These are phyloP conservation scores for Dorcus hopei DNA, from an alignment of 2,888 invertebrate genomes.

Conservation along the genomic window DNA sequence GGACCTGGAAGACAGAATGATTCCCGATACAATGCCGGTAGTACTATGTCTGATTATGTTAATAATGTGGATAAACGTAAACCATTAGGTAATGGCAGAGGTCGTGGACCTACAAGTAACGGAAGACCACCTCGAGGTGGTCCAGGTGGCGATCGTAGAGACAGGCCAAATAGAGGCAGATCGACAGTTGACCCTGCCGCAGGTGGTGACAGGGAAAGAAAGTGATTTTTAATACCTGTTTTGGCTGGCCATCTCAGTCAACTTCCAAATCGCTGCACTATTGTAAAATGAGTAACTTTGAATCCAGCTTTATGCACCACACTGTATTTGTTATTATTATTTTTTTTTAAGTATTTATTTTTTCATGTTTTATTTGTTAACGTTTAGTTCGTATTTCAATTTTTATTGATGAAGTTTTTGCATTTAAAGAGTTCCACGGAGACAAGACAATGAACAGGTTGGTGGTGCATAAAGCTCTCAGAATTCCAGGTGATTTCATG, in stretches of 20 bases:
- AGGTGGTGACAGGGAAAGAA: conserved; percentile 43
- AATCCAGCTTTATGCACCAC: conserved; percentile 41
- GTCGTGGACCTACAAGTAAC: conserved; percentile 39
- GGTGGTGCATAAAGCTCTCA: conserved; percentile 35
- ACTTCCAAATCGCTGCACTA: conserved; percentile 34
- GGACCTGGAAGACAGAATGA: conserved; percentile 42
- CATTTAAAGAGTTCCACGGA: not conserved
- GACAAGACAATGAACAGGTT: not conserved
- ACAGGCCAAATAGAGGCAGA: conserved; percentile 37
- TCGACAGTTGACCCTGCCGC: conserved; percentile 40
- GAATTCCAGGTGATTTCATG: conserved; percentile 31
- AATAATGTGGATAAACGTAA: conserved; percentile 48
- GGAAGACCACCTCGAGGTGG: conserved; percentile 46
- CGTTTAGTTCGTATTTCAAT: not conserved
- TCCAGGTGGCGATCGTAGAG: conserved; percentile 38
- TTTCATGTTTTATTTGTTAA: not conserved
- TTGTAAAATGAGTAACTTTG: conserved; percentile 30
- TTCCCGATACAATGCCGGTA: conserved; percentile 55
- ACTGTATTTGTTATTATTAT: not conserved
- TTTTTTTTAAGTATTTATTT: not conserved
- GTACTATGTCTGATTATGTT: conserved; percentile 49
- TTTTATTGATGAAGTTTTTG: not conserved
- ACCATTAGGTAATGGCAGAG: conserved; percentile 34
- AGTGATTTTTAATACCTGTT: conserved; percentile 35
- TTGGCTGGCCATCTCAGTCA: conserved; percentile 27